Evolutionary conservation across 2,113 vertebrate species (phyloP), one percentile per base, ranked within the genome.

Genomic region (Butastur rufipennis): DNA sequence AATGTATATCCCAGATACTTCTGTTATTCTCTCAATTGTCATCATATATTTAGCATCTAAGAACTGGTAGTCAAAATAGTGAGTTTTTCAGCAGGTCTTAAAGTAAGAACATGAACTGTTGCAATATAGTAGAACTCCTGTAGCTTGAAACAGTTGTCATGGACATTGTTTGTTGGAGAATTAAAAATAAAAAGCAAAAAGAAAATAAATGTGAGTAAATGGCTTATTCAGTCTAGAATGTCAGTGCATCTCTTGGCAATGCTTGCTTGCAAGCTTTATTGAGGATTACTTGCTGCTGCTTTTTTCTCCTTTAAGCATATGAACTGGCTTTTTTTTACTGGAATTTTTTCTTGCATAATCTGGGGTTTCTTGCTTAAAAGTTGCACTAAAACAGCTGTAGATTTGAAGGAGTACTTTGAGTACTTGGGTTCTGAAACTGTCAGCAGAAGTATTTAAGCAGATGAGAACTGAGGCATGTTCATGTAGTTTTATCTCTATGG

Each of bases 191-290:
- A 85, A 95, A 73, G 42, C 13, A 73, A 40, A 84, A 83, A 81
- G 27, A 58, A 16, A 29, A 71, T 6, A 40, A 72, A 8, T 62
- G 36, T 61, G 40, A 74, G 50, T 67, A 86, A 94, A 94, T 77
- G 73, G 19, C 45, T n/a, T 62, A 4, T 84, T 87, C 14, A 40
- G 0, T 82, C 61, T 38, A 36, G 88, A 85, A 84, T 94, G 85
- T 88, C 72, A 74, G 68, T 62, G 29, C 70, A 70, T 85, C 90
- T 96, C 93, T 75, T 96, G 95, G 75, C 56, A 89, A 32, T 81
- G 79, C 79, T 72, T 83, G 48, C 68, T 72, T 67, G 52, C n/a
- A 53, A 45, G 45, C 78, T 81, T 95, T n/a, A 68, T 2, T 92
- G 81, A 86, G 67, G 66, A 77, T 87, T 83, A 59, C 74, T 96